Percentiles rank a stretch among this genome's conserved stretches.
These are phyloP conservation scores for Hemicrepidius hirtus DNA, from an alignment of 2,888 invertebrate genomes.

Conservation along the genomic window DNA sequence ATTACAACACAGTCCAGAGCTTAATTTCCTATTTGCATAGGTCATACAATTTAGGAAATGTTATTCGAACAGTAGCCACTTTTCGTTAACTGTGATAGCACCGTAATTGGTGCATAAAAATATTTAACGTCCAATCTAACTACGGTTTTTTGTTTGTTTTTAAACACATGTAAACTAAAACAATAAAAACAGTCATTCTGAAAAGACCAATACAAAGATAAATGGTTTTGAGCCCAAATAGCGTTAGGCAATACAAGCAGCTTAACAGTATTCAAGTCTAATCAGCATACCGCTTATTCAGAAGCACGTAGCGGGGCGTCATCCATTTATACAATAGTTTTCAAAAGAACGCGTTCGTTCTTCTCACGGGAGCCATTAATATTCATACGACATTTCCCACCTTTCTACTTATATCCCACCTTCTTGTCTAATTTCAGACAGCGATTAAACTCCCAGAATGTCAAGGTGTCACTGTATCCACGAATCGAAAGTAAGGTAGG, in stretches of 20 bases:
- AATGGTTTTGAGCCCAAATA: slow-evolving; percentile 46
- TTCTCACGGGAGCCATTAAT: slow-evolving; percentile 57
- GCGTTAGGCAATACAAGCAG: slow-evolving; percentile 48
- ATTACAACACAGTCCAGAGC: too few species aligned
- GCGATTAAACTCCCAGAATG: slow-evolving; percentile 44
- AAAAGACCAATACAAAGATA: slow-evolving; percentile 43
- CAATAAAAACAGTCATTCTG: slow-evolving; percentile 28
- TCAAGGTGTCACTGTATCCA: slow-evolving; percentile 31
- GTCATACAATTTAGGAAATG: too few species aligned
- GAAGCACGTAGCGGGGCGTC: slow-evolving; percentile 50
- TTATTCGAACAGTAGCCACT: too few species aligned
- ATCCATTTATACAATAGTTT: slow-evolving; percentile 46
- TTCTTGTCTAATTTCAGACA: slow-evolving; percentile 39
- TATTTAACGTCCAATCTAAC: too few species aligned
- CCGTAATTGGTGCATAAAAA: too few species aligned
- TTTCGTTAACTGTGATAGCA: too few species aligned
- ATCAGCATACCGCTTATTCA: slow-evolving; percentile 53
- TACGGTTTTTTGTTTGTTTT: not conserved
- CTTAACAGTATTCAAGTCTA: slow-evolving; percentile 49
- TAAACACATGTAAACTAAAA: not conserved
- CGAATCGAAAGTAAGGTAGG: slow-evolving; percentile 27
- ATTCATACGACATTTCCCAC: slow-evolving; percentile 57
- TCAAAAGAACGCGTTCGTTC: slow-evolving; percentile 44
- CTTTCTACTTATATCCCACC: slow-evolving; percentile 46
- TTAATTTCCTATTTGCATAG: too few species aligned